Conservation (phyloP, 2,113 vertebrate genomes). For the Lanius ludovicianus region DNA sequence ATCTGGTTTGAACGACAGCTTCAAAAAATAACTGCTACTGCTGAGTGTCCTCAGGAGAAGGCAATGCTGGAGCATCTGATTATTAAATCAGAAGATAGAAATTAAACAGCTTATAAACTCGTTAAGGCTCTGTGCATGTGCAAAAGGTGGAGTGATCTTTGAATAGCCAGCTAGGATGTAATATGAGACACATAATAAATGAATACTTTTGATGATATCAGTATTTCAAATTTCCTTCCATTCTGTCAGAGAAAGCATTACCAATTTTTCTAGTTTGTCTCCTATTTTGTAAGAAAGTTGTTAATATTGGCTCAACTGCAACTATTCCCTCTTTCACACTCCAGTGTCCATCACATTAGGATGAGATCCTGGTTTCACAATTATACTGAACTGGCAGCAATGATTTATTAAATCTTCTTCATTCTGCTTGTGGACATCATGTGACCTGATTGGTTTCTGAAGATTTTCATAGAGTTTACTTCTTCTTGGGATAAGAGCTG, state of each 20-base stretch:
- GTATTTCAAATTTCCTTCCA: background rate
- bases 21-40: background rate
- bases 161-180: background rate
- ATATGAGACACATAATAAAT: background rate
- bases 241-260: background rate
- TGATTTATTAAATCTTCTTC: background rate
- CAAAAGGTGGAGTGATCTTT: background rate
- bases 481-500: background rate
- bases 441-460: background rate
- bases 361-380: background rate
- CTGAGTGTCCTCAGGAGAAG: background rate
- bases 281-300: background rate
- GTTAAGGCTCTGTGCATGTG: background rate
- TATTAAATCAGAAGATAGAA: background rate
- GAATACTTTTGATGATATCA: background rate
- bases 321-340: background rate
- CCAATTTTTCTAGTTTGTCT: background rate
- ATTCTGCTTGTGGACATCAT: background rate
- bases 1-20: background rate
- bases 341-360: background rate
- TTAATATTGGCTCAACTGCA: background rate
- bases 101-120: background rate
- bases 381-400: background rate
- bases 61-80: background rate
- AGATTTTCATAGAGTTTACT: accelerated